These are phyloP conservation scores for Siniperca undulata DNA, from an alignment of 2,797 vertebrate genomes.

Conservation along the genomic window DNA sequence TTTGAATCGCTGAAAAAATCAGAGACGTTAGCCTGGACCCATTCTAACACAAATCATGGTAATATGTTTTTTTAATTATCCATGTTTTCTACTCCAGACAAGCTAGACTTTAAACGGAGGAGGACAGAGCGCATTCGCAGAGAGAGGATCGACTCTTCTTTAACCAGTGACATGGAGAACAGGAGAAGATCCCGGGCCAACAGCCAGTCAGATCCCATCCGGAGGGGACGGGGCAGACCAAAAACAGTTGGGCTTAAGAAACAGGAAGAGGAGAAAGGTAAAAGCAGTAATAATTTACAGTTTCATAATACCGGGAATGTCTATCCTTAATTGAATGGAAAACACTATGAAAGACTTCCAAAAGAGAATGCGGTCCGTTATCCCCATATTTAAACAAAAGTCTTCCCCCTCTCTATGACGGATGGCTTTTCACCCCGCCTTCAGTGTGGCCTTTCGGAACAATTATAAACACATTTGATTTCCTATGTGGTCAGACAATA, in stretches of 20 bases:
- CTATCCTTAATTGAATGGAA: neutral
- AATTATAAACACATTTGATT: too few species aligned
- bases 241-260: constrained; percentile 95
- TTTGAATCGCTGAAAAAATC: neutral
- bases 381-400: too few species aligned
- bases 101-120: constrained; percentile 93
- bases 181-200: constrained; percentile 91
- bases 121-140: constrained; percentile 94
- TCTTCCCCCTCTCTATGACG: too few species aligned
- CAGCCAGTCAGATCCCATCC: constrained; percentile 95
- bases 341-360: too few species aligned
- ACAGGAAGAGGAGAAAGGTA: constrained; percentile 97
- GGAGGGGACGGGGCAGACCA: constrained; percentile 93
- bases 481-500: too few species aligned
- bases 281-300: neutral
- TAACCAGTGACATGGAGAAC: constrained; percentile 93
- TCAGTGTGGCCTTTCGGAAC: too few species aligned
- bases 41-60: neutral
- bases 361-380: too few species aligned
- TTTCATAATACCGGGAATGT: neutral
- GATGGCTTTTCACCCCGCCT: too few species aligned
- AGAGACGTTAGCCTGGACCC: neutral
- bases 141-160: constrained; percentile 91
- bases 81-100: constrained; percentile 82
- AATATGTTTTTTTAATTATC: neutral